A percentile compares a stretch with the other conserved stretches of the same genome.
phyloP scores from a whole-genome alignment of 2,888 invertebrate genomes.

The Spatulosminthurus flaviceps region DNA sequence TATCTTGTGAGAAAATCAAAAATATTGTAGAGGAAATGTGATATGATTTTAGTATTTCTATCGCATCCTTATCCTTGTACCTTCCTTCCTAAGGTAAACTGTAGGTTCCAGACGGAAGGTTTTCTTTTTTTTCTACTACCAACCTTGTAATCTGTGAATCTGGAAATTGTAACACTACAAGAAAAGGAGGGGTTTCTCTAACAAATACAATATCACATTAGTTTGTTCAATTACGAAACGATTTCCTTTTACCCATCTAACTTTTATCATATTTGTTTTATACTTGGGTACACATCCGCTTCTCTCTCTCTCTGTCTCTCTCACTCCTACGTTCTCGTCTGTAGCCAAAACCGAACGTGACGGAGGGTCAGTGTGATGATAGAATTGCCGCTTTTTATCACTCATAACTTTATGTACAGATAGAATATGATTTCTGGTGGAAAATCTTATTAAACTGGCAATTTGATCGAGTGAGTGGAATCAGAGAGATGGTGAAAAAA shows the following conservation, averaged over 20 bases:
- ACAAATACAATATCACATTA: background rate
- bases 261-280: background rate
- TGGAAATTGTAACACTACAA: background rate
- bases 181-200: background rate
- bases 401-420: no score
- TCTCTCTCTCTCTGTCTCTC: no score
- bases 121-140: no score
- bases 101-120: background rate
- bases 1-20: constrained; percentile 6
- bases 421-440: constrained; percentile 2
- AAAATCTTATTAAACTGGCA: background rate
- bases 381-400: no score
- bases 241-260: background rate
- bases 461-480: background rate
- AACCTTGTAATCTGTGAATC: background rate
- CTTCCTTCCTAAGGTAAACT: background rate
- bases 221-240: background rate
- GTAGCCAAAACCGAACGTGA: no score
- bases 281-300: constrained; percentile 1
- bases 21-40: background rate
- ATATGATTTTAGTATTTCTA: background rate
- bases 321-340: no score
- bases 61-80: background rate
- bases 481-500: background rate
- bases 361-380: no score